Percentiles rank a stretch among this genome's conserved stretches.
These are phyloP conservation scores for Narcine bancroftii DNA, from an alignment of 2,113 vertebrate species.

Conservation along the genomic window DNA sequence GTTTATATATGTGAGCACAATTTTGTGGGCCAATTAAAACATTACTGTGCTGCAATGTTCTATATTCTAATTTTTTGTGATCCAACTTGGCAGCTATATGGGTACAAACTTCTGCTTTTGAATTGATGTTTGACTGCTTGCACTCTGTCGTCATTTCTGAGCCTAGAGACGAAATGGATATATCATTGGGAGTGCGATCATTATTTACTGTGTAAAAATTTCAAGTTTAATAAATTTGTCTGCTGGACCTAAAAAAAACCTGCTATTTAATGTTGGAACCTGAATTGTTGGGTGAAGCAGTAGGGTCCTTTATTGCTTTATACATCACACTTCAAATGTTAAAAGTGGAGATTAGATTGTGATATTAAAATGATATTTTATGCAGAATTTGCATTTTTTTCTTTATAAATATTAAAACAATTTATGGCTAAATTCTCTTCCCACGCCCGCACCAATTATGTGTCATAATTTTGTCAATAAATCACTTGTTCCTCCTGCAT, in stretches of 20 bases:
- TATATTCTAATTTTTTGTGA: background rate
- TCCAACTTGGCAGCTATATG: background rate
- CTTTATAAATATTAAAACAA: background rate
- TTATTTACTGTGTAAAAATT: background rate
- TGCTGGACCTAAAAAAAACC: background rate
- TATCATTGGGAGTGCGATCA: background rate
- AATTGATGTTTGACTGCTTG: background rate
- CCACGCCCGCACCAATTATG: background rate
- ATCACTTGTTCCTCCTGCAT: background rate
- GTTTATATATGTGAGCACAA: too few relatives aligned
- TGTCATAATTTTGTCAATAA: background rate
- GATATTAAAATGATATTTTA: background rate
- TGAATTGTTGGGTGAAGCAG: background rate
- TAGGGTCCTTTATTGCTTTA: background rate
- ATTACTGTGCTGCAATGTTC: too few relatives aligned
- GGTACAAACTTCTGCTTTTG: background rate
- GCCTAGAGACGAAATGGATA: background rate
- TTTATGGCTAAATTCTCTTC: background rate
- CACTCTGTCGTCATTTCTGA: background rate
- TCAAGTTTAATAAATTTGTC: background rate
- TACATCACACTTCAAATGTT: background rate
- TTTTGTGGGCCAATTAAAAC: too few relatives aligned
- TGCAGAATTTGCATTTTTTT: background rate
- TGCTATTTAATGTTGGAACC: background rate
- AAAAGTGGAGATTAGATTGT: background rate